Conservation (phyloP, 2,888 invertebrate species). For the Mellilla xanthometata region DNA sequence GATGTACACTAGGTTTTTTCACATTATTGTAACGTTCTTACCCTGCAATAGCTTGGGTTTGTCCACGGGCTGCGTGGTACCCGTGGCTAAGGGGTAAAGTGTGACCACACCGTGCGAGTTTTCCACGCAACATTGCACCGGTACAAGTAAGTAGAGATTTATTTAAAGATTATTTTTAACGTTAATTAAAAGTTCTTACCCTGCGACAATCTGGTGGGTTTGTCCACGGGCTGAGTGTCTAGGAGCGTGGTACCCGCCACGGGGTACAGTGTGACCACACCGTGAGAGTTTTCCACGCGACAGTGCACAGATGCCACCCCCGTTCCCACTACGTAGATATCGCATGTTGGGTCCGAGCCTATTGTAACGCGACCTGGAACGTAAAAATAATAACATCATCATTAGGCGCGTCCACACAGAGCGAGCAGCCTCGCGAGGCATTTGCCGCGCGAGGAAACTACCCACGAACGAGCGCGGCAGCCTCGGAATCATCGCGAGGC, state of each 20-base stretch:
- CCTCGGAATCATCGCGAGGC: too few species aligned
- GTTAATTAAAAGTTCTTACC: slow-evolving; percentile 83
- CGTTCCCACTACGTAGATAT: slow-evolving; percentile 92
- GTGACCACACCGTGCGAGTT: too few species aligned
- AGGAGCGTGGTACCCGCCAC: slow-evolving; percentile 87
- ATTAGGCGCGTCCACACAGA: too few species aligned
- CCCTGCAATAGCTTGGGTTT: slow-evolving; percentile 92
- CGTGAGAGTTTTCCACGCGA: slow-evolving; percentile 92
- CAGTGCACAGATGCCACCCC: slow-evolving; percentile 94
- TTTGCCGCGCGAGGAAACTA: too few species aligned
- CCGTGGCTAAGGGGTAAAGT: slow-evolving; percentile 89
- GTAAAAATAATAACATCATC: not conserved
- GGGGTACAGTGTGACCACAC: slow-evolving; percentile 93
- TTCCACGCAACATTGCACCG: too few species aligned
- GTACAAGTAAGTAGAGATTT: too few species aligned
- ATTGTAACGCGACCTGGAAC: slow-evolving; percentile 91
- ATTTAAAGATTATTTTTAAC: too few species aligned
- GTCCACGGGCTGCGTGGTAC: slow-evolving; percentile 85
- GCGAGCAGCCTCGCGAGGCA: too few species aligned
- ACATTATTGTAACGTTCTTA: slow-evolving; percentile 62
- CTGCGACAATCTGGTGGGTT: slow-evolving; percentile 90
- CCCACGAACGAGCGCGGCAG: too few species aligned
- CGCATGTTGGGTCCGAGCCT: slow-evolving; percentile 90
- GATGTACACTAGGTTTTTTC: too few species aligned
- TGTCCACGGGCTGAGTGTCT: slow-evolving; percentile 88